Conservation (phyloP, 1,140 invertebrate genomes). For the Venturia canescens region DNA sequence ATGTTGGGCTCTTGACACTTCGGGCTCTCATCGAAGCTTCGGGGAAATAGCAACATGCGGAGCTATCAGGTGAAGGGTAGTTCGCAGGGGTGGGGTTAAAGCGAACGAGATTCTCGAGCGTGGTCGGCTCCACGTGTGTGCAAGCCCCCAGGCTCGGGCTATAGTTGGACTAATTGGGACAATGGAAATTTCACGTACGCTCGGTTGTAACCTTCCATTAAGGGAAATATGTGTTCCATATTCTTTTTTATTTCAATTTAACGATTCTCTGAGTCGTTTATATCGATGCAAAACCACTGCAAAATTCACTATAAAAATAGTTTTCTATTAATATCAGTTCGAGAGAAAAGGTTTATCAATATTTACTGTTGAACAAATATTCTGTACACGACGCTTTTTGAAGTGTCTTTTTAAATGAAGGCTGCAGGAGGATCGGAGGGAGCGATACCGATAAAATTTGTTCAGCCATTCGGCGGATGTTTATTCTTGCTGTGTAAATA, state of each 20-base stretch:
- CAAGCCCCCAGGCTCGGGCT: not conserved
- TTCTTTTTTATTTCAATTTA: not conserved
- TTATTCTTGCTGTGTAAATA: constrained; percentile 60
- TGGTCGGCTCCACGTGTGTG: not conserved
- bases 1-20: not conserved
- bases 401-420: too few relatives aligned
- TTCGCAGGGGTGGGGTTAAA: not conserved
- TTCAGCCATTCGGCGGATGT: constrained; percentile 58
- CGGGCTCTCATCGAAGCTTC: constrained; percentile 1
- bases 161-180: not conserved
- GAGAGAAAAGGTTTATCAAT: too few relatives aligned
- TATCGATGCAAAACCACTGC: too few relatives aligned
- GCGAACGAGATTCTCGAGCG: not conserved
- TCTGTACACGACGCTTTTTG: too few relatives aligned
- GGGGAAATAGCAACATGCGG: not conserved
- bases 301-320: too few relatives aligned
- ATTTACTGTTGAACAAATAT: too few relatives aligned
- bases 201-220: not conserved
- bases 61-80: not conserved
- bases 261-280: too few relatives aligned
- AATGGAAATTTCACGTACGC: not conserved
- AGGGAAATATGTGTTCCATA: not conserved
- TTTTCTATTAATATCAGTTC: too few relatives aligned
- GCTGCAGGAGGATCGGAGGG: not conserved
- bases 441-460: constrained; percentile 52